These are phyloP conservation scores for Drosophila serrata DNA, from an alignment of 1,140 invertebrate species.

Conservation along the genomic window DNA sequence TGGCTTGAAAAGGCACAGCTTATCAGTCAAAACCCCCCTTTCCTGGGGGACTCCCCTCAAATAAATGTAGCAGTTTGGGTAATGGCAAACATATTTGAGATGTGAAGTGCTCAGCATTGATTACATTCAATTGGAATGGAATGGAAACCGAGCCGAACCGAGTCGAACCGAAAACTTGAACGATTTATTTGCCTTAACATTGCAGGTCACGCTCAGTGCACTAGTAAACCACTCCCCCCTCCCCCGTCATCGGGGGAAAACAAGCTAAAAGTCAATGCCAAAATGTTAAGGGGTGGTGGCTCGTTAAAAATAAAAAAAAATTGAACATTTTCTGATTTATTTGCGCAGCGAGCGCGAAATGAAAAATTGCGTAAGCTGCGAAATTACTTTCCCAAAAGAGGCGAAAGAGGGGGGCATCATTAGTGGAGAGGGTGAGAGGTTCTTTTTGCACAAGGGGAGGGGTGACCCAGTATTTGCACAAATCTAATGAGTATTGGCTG, in stretches of 20 bases:
- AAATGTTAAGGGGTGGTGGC: slow-evolving; percentile 41
- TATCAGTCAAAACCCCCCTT: slow-evolving; percentile 26
- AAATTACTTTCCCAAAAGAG: slow-evolving; percentile 61
- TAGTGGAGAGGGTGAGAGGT: slow-evolving; percentile 28
- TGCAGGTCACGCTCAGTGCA: slow-evolving; percentile 39
- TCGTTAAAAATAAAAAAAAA: slow-evolving; percentile 58
- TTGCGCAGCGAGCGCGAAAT: slow-evolving; percentile 71
- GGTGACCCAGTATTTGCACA: slow-evolving; percentile 71
- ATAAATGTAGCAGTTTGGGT: slow-evolving; percentile 16
- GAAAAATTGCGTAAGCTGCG: slow-evolving; percentile 76
- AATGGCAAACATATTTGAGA: slow-evolving; percentile 59
- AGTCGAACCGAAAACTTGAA: slow-evolving; percentile 57
- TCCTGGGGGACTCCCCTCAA: not conserved
- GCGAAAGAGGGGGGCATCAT: slow-evolving; percentile 42
- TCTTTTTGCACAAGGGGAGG: slow-evolving; percentile 6
- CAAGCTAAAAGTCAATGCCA: slow-evolving; percentile 71
- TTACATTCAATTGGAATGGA: slow-evolving; percentile 47
- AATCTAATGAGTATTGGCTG: slow-evolving; percentile 67
- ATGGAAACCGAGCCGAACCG: slow-evolving; percentile 22
- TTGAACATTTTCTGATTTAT: slow-evolving; percentile 75
- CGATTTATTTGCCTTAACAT: slow-evolving; percentile 76
- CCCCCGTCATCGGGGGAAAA: slow-evolving; percentile 33
- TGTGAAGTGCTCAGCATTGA: slow-evolving; percentile 50
- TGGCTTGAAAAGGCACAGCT: slow-evolving; percentile 33
- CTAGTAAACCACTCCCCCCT: not conserved